phyloP scores from a whole-genome alignment of 2,797 vertebrate genomes.

The Glyptemys insculpta region DNA sequence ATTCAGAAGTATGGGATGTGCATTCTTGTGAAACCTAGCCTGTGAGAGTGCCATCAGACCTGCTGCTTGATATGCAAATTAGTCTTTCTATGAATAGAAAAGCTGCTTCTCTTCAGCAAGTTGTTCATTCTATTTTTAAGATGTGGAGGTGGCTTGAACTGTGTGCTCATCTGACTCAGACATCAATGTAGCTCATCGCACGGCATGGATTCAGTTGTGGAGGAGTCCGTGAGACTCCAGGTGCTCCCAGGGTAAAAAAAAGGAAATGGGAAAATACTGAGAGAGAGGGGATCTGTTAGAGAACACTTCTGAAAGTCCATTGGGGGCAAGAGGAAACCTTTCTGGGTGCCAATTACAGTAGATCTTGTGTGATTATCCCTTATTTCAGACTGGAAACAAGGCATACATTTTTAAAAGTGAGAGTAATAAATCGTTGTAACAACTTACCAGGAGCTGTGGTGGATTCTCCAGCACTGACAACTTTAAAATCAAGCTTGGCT shows the following conservation, averaged over 20 bases:
- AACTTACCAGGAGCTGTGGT: not conserved
- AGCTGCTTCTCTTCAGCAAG: not conserved
- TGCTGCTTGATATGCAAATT: not conserved
- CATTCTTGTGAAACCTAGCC: not conserved
- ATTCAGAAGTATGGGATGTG: not conserved
- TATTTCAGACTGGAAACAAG: not conserved
- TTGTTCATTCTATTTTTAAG: not conserved
- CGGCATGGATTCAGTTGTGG: not conserved
- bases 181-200: not conserved
- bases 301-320: not conserved
- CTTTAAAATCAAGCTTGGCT: not conserved
- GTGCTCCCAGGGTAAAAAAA: accelerated
- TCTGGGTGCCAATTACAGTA: accelerated
- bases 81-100: slow-evolving; percentile 7
- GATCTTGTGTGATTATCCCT: not conserved
- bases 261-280: accelerated
- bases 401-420: not conserved
- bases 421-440: not conserved
- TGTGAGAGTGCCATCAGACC: not conserved
- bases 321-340: not conserved
- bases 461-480: not conserved
- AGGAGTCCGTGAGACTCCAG: not conserved
- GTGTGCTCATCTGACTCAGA: not conserved
- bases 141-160: not conserved
- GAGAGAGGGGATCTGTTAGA: not conserved